Evolutionary conservation across 1,140 invertebrate species (phyloP).

Genomic region (Apis florea): DNA sequence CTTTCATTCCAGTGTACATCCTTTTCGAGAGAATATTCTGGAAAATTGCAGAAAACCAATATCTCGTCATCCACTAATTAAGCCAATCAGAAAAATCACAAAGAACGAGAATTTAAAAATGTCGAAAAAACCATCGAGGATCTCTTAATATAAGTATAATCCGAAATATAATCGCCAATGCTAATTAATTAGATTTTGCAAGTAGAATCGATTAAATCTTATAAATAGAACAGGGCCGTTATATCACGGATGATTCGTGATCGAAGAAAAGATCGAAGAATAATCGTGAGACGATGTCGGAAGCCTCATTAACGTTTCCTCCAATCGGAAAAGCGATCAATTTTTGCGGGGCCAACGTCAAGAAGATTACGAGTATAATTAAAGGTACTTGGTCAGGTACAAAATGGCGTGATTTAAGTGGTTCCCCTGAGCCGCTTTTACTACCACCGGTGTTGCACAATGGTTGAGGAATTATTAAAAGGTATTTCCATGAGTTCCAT

Average conservation of each 20-base stretch:
- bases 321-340: slow-evolving; percentile 24
- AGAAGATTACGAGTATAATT: slow-evolving; percentile 34
- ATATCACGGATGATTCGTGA: background rate
- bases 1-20: background rate
- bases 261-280: background rate
- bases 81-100: background rate
- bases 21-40: background rate
- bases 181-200: slow-evolving; percentile 6
- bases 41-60: background rate
- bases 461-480: slow-evolving; percentile 4
- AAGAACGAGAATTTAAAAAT: background rate
- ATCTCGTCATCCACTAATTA: background rate
- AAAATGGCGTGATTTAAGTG: slow-evolving; percentile 27
- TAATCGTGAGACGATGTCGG: background rate
- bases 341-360: background rate
- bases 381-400: slow-evolving; percentile 9
- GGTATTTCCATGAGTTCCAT: slow-evolving; percentile 15
- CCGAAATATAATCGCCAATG: background rate
- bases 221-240: background rate
- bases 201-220: background rate
- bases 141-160: background rate
- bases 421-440: background rate
- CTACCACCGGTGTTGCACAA: background rate
- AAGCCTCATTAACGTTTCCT: slow-evolving; percentile 25
- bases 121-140: background rate